Conservation (phyloP, 2,888 invertebrate species). For the Spialia ferax region DNA sequence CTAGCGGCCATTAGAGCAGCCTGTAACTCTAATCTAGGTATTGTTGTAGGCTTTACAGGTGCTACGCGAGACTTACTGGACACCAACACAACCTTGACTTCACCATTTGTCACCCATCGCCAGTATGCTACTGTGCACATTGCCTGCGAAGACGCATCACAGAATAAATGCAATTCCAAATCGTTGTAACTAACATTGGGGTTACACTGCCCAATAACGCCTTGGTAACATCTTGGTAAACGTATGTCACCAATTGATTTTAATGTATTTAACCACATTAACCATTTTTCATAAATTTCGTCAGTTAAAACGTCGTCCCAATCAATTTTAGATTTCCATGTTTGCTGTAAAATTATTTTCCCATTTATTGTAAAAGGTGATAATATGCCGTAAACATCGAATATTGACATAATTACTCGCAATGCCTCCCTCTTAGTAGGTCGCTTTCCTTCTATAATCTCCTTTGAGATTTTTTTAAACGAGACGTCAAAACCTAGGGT, state of each 20-base stretch:
- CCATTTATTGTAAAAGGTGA: slow-evolving; percentile 27
- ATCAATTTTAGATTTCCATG: slow-evolving; percentile 14
- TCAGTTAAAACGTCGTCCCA: slow-evolving; percentile 5
- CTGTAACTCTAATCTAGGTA: slow-evolving; percentile 22
- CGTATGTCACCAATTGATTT: slow-evolving; percentile 14
- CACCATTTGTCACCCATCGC: slow-evolving; percentile 28
- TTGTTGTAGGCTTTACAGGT: slow-evolving; percentile 10
- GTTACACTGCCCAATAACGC: not conserved
- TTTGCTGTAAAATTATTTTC: slow-evolving; percentile 22
- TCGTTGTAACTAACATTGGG: slow-evolving; percentile 13
- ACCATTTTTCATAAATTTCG: slow-evolving; percentile 13
- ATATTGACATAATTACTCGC: slow-evolving; percentile 21
- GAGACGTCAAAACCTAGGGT: slow-evolving; percentile 13
- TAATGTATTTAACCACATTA: slow-evolving; percentile 8
- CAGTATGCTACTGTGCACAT: slow-evolving; percentile 42
- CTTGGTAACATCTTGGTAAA: slow-evolving; percentile 9
- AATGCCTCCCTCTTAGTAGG: slow-evolving; percentile 20
- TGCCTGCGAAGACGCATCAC: slow-evolving; percentile 40
- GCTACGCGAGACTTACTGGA: slow-evolving; percentile 10
- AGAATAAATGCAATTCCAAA: slow-evolving; percentile 43
- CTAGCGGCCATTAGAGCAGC: slow-evolving; percentile 14
- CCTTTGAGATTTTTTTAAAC: slow-evolving; percentile 13
- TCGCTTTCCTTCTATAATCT: slow-evolving; percentile 14
- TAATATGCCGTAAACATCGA: slow-evolving; percentile 21
- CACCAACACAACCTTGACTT: slow-evolving; percentile 7